Evolutionary conservation across 2,888 invertebrate species (phyloP).

Genomic region (Chironomus tentans): DNA sequence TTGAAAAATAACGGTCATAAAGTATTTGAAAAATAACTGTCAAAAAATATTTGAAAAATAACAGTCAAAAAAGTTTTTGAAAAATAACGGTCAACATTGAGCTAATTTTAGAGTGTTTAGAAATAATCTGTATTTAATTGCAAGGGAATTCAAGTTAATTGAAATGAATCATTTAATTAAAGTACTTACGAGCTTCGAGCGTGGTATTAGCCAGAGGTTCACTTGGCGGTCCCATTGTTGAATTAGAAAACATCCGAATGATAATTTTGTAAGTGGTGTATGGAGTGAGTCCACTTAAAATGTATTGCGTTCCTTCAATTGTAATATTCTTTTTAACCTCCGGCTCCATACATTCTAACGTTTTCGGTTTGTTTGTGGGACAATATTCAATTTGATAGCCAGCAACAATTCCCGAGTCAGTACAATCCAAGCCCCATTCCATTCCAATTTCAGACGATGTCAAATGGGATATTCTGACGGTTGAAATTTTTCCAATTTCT

Average conservation of each 20-base stretch:
- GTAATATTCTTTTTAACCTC: conserved; percentile 35
- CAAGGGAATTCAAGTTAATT: conserved; percentile 7
- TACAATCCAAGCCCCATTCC: conserved; percentile 69
- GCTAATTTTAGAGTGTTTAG: too few species aligned
- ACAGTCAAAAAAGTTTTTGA: too few species aligned
- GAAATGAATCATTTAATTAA: conserved; percentile 19
- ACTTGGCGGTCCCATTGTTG: conserved; percentile 47
- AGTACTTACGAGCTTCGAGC: conserved; percentile 52
- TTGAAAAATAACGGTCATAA: too few species aligned
- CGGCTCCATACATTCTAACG: conserved; percentile 48
- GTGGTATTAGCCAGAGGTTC: conserved; percentile 58
- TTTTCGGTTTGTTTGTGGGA: conserved; percentile 45
- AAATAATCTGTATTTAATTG: too few species aligned
- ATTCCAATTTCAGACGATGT: conserved; percentile 51
- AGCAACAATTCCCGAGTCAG: conserved; percentile 59
- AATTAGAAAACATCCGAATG: conserved; percentile 54
- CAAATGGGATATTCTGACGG: conserved; percentile 45
- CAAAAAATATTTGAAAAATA: too few species aligned
- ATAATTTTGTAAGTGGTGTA: conserved; percentile 65
- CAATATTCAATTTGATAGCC: conserved; percentile 73
- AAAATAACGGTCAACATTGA: too few species aligned
- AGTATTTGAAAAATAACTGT: too few species aligned
- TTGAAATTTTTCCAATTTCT: conserved; percentile 49
- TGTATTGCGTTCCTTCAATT: conserved; percentile 38
- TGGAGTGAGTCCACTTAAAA: conserved; percentile 57